phyloP scores from a whole-genome alignment of 2,888 invertebrate species.

The Orthosia gracilis region DNA sequence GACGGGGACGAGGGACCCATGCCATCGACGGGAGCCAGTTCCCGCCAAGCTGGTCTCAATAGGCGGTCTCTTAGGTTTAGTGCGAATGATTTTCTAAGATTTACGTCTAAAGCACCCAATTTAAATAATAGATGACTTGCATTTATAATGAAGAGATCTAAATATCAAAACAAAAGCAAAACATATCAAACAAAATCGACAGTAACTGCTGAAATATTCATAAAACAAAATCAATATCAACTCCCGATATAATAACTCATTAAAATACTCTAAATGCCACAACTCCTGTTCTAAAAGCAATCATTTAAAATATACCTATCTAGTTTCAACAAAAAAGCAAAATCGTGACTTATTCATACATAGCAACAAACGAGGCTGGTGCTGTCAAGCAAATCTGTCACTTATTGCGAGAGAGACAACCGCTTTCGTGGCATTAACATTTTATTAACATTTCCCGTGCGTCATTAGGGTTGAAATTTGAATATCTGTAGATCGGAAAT shows the following conservation, averaged over 20 bases:
- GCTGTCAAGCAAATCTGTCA: constrained; percentile 91
- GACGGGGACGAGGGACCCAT: too few relatives aligned
- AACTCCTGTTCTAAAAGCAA: constrained; percentile 66
- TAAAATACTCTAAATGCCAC: constrained; percentile 66
- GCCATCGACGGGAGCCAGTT: too few relatives aligned
- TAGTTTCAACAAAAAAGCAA: constrained; percentile 80
- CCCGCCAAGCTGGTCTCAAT: too few relatives aligned
- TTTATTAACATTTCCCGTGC: constrained; percentile 90
- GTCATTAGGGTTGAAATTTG: constrained; percentile 90
- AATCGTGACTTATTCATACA: constrained; percentile 90
- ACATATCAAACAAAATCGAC: background rate
- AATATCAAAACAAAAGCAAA: constrained; percentile 27
- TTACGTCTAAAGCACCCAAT: background rate
- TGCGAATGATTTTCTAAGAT: too few relatives aligned
- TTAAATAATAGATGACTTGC: background rate
- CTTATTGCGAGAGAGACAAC: constrained; percentile 85
- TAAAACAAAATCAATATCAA: constrained; percentile 55
- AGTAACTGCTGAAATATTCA: constrained; percentile 47
- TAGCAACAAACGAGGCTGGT: constrained; percentile 84
- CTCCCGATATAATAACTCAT: constrained; percentile 63
- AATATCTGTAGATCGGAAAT: constrained; percentile 91
- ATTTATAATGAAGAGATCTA: background rate
- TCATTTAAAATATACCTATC: constrained; percentile 72
- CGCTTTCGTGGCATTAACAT: constrained; percentile 90
- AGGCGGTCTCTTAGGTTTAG: too few relatives aligned